Conservation (phyloP, 2,888 invertebrate genomes). For the Eristalinus aeneus region DNA sequence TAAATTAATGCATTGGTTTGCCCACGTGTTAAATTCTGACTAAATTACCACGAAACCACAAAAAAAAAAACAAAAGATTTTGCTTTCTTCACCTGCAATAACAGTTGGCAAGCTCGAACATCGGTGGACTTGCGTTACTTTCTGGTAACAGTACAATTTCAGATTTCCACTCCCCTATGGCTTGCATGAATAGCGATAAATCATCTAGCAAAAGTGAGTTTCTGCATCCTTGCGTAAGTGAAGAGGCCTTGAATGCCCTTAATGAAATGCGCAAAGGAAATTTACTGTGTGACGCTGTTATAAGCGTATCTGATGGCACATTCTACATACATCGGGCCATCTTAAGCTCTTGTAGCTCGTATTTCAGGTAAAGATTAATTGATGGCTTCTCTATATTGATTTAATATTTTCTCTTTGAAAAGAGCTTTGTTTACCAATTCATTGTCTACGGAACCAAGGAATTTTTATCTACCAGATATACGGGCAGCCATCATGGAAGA, state of each 20-base stretch:
- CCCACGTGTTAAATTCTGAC: slow-evolving; percentile 21
- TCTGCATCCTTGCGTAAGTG: slow-evolving; percentile 85
- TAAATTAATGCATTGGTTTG: slow-evolving; percentile 38
- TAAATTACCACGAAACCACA: slow-evolving; percentile 25
- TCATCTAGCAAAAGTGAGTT: slow-evolving; percentile 72
- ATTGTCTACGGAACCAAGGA: slow-evolving; percentile 82
- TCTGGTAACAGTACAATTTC: not conserved
- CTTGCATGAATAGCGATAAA: not conserved
- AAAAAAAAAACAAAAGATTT: not conserved
- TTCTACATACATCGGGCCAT: slow-evolving; percentile 94
- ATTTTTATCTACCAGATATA: slow-evolving; percentile 89
- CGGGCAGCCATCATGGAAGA: slow-evolving; percentile 88
- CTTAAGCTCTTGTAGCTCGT: slow-evolving; percentile 93
- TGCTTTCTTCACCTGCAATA: too few species aligned
- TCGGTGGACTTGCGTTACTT: not conserved
- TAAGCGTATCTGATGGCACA: slow-evolving; percentile 90
- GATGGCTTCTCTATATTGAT: not conserved
- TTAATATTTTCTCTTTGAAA: not conserved
- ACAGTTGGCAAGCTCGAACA: not conserved
- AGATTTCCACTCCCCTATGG: slow-evolving; percentile 28
- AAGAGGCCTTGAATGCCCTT: slow-evolving; percentile 91
- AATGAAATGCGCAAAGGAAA: slow-evolving; percentile 91
- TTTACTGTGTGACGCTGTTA: slow-evolving; percentile 92
- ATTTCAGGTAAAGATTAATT: slow-evolving; percentile 86
- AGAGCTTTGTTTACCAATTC: slow-evolving; percentile 58